Evolutionary conservation across 1,140 invertebrate species (phyloP).

Genomic region (Bombus breviceps): DNA sequence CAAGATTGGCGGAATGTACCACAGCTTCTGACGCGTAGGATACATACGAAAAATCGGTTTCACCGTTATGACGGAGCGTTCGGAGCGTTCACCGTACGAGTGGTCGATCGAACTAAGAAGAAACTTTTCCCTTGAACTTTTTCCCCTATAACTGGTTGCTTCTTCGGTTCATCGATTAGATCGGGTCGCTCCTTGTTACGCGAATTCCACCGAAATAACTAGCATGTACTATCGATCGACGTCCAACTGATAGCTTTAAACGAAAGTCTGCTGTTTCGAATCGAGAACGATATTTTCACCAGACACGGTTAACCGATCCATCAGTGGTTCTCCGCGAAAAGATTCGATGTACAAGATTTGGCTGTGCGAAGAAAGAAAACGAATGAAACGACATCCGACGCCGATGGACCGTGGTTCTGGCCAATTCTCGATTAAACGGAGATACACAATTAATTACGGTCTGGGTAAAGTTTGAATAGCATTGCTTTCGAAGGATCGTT

Average conservation of each 20-base stretch:
- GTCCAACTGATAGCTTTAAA: neutral
- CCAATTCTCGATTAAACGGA: neutral
- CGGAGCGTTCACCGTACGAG: neutral
- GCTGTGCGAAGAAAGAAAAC: neutral
- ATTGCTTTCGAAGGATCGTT: constrained; percentile 26
- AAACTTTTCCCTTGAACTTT: constrained; percentile 2
- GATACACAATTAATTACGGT: constrained; percentile 15
- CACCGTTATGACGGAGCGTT: neutral
- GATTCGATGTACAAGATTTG: neutral
- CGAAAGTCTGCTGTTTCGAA: neutral
- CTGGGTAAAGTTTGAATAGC: constrained; percentile 21
- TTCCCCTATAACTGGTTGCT: neutral
- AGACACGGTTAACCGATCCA: too few relatives aligned
- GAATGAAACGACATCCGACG: neutral
- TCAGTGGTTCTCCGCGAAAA: neutral
- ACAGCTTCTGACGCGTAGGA: constrained; percentile 14
- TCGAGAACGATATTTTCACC: neutral
- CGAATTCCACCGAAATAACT: constrained; percentile 20
- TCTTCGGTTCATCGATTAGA: neutral
- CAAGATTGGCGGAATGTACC: constrained; percentile 27
- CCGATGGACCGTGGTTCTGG: neutral
- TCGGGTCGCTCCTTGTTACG: neutral
- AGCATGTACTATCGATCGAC: neutral
- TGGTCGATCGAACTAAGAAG: neutral
- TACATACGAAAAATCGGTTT: constrained; percentile 32